Evolutionary conservation across 2,888 invertebrate genomes (phyloP).

Genomic region (Caradrina clavipalpis): DNA sequence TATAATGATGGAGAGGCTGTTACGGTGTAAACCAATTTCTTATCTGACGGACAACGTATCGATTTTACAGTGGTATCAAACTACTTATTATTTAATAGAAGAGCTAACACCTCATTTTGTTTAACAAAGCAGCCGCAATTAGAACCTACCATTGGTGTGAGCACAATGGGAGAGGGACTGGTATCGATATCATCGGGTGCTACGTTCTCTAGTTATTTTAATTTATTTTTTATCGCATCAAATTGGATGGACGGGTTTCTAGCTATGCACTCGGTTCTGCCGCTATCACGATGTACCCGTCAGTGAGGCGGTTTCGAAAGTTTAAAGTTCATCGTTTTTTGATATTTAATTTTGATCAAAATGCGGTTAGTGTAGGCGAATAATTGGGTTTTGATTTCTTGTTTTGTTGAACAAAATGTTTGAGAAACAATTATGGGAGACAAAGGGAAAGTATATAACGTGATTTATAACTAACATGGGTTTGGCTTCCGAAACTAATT

Average conservation of each 20-base stretch:
- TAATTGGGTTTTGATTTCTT: constrained; percentile 59
- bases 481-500: constrained; percentile 40
- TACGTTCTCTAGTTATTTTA: constrained; percentile 84
- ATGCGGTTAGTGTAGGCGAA: constrained; percentile 59
- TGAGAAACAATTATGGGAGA: constrained; percentile 2
- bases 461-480: constrained; percentile 41
- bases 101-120: constrained; percentile 90
- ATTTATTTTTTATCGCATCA: constrained; percentile 90
- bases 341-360: constrained; percentile 78
- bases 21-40: constrained; percentile 71
- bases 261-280: constrained; percentile 79
- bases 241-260: constrained; percentile 86
- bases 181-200: constrained; percentile 88
- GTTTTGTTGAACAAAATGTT: constrained; percentile 30
- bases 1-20: constrained; percentile 61
- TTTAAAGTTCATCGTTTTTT: constrained; percentile 86
- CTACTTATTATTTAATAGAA: constrained; percentile 89
- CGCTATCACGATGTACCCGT: constrained; percentile 82
- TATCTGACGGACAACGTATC: constrained; percentile 75
- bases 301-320: constrained; percentile 78
- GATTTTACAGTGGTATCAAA: constrained; percentile 77
- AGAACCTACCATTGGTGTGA: constrained; percentile 84
- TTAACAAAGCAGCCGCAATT: constrained; percentile 89
- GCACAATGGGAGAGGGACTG: constrained; percentile 83
- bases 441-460: constrained; percentile 24